phyloP scores from a whole-genome alignment of 1,140 invertebrate genomes.

The Ips nitidus region DNA sequence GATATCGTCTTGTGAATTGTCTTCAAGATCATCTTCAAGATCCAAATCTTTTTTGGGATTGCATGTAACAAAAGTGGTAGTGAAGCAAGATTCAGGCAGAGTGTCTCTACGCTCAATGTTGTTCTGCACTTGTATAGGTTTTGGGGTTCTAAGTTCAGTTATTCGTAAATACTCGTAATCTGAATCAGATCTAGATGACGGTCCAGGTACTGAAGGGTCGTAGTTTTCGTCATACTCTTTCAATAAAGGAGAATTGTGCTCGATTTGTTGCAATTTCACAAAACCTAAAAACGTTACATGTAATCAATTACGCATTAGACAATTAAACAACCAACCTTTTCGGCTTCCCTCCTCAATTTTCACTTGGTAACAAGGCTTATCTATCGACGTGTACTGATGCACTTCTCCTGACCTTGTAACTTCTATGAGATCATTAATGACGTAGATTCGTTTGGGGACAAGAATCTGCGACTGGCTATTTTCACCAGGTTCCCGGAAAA shows the following conservation, averaged over 20 bases:
- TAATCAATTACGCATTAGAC: background rate
- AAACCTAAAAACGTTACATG: slow-evolving; percentile 37
- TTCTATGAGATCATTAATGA: slow-evolving; percentile 76
- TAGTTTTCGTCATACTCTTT: slow-evolving; percentile 24
- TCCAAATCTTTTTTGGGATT: slow-evolving; percentile 1
- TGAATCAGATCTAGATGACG: slow-evolving; percentile 31
- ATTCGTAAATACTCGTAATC: slow-evolving; percentile 39
- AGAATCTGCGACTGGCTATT: slow-evolving; percentile 57
- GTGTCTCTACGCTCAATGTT: slow-evolving; percentile 31
- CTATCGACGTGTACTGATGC: slow-evolving; percentile 63
- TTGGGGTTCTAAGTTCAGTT: slow-evolving; percentile 40
- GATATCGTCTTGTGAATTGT: background rate
- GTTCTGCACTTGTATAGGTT: slow-evolving; percentile 25
- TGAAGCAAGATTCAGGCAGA: slow-evolving; percentile 38
- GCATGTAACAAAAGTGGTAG: slow-evolving; percentile 14
- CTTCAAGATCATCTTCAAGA: background rate
- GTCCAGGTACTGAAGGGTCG: slow-evolving; percentile 23
- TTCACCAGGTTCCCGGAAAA: slow-evolving; percentile 47
- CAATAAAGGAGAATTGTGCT: slow-evolving; percentile 31
- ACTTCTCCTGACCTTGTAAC: slow-evolving; percentile 62
- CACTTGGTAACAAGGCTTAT: slow-evolving; percentile 65
- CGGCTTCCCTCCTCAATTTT: slow-evolving; percentile 60
- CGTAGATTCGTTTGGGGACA: slow-evolving; percentile 63
- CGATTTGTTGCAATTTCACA: slow-evolving; percentile 38
- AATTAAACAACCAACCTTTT: slow-evolving; percentile 32